Conservation (phyloP, 2,113 vertebrate species). For the Monopterus albus region DNA sequence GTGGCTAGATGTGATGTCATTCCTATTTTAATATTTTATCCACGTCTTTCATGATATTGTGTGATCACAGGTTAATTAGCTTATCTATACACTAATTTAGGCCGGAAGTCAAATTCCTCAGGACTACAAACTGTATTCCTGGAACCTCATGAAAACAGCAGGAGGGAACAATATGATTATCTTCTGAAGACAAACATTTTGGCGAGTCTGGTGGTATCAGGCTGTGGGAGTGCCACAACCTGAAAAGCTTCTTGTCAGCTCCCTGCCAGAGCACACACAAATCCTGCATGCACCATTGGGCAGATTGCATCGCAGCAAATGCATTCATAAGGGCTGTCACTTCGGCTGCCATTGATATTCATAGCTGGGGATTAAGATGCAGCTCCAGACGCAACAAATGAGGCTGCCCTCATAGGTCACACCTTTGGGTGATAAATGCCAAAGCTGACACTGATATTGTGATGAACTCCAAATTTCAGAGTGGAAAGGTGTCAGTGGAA, state of each 20-base stretch:
- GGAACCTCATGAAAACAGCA: background rate
- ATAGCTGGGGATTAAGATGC: conserved; percentile 41
- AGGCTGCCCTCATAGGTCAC: conserved; percentile 45
- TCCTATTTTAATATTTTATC: too few relatives aligned
- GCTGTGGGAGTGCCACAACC: background rate
- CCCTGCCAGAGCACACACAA: conserved; percentile 16
- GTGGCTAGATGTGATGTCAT: too few relatives aligned
- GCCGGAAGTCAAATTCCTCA: background rate
- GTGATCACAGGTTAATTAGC: too few relatives aligned
- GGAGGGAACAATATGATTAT: background rate
- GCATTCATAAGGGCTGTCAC: conserved; percentile 49
- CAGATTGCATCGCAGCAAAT: conserved; percentile 47
- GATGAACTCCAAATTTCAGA: conserved; percentile 17
- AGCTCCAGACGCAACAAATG: conserved; percentile 23
- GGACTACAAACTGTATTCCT: background rate
- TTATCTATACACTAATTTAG: too few relatives aligned
- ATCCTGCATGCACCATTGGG: conserved; percentile 4
- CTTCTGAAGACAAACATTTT: background rate
- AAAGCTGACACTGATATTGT: conserved; percentile 12
- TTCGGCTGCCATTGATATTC: conserved; percentile 39
- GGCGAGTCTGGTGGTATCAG: background rate
- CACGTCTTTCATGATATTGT: too few relatives aligned
- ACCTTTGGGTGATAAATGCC: conserved; percentile 15
- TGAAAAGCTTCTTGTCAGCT: too few relatives aligned
- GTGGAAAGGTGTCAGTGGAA: background rate